A percentile compares a stretch with the other conserved stretches of the same genome.
Conservation (phyloP, 53 echinoderm and acorn worm genomes). For the Luidia sarsii region DNA sequence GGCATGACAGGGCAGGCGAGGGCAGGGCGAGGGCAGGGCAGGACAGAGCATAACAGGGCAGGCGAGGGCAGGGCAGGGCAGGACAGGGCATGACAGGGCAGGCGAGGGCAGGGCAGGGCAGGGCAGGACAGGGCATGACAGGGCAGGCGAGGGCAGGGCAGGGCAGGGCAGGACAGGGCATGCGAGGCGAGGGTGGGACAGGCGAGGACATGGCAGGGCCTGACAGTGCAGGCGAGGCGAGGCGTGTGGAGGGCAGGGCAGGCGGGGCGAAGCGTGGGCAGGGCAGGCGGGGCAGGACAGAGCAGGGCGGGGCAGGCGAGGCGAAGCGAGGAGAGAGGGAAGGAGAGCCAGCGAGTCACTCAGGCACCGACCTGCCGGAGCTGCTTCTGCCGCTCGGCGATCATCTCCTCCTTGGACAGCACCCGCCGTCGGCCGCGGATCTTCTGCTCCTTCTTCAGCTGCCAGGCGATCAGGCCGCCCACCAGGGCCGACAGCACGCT, state of each 20-base stretch:
- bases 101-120: too few relatives aligned
- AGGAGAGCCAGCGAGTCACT: neutral
- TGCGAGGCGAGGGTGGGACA: neutral
- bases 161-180: too few relatives aligned
- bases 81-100: too few relatives aligned
- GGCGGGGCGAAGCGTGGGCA: neutral
- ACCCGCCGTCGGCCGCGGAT: constrained; percentile 53
- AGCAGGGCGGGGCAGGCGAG: too few relatives aligned
- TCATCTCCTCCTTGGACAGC: constrained; percentile 76
- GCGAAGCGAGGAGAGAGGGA: neutral
- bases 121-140: too few relatives aligned
- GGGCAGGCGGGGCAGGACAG: too few relatives aligned
- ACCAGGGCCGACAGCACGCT: constrained; percentile 66
- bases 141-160: too few relatives aligned
- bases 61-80: too few relatives aligned
- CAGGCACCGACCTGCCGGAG: constrained; percentile 73
- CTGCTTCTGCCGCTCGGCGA: constrained; percentile 92
- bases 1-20: too few relatives aligned
- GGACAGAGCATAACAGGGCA: too few relatives aligned
- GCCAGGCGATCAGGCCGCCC: constrained; percentile 81
- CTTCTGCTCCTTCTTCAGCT: constrained; percentile 66
- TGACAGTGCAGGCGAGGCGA: neutral
- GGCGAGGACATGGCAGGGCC: neutral
- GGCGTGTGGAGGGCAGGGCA: neutral
- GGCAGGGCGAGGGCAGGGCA: too few relatives aligned